phyloP scores from a whole-genome alignment of 2,113 vertebrate species.

The Nycticebus coucang region DNA sequence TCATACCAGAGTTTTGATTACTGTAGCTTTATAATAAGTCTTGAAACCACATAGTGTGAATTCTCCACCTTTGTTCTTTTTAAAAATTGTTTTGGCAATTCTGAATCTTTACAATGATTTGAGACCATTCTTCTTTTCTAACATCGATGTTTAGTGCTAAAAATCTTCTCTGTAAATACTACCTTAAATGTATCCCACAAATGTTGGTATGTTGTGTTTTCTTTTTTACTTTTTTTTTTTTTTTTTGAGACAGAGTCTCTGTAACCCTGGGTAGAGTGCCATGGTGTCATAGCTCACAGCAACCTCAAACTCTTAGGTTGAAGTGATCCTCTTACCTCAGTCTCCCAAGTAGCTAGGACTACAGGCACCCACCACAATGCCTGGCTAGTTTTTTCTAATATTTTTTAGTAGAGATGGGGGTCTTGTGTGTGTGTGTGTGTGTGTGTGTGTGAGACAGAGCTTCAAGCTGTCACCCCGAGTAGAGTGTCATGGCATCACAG shows the following conservation, averaged over 20 bases:
- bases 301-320: too few relatives aligned
- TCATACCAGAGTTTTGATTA: not conserved
- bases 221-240: not conserved
- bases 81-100: not conserved
- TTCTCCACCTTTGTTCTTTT: not conserved
- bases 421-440: too few relatives aligned
- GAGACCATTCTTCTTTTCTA: not conserved
- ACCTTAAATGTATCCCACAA: not conserved
- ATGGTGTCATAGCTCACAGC: too few relatives aligned
- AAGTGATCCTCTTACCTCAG: too few relatives aligned
- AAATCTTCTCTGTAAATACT: not conserved
- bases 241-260: not conserved
- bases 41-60: not conserved
- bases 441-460: too few relatives aligned
- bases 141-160: not conserved
- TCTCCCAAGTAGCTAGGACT: too few relatives aligned
- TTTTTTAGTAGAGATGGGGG: too few relatives aligned
- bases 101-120: not conserved
- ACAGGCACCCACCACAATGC: too few relatives aligned
- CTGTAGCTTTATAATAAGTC: not conserved
- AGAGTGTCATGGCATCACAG: too few relatives aligned
- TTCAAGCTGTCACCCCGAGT: too few relatives aligned
- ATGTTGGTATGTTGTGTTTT: constrained; percentile 11
- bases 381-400: too few relatives aligned
- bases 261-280: too few relatives aligned